Evolutionary conservation across 2,113 vertebrate species (phyloP).

Genomic region (Istiophorus platypterus): DNA sequence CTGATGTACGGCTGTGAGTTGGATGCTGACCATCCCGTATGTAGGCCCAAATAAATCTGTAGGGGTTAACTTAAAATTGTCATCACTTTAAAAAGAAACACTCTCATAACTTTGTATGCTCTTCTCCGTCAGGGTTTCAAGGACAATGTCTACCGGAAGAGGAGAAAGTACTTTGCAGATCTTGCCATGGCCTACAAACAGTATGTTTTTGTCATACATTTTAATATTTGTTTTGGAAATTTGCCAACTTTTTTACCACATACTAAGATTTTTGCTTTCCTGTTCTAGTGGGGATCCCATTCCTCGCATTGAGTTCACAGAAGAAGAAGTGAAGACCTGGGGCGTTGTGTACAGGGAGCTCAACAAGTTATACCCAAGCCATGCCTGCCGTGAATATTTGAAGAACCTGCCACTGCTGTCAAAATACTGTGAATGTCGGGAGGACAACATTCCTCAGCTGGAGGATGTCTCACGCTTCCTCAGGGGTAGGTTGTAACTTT

Average conservation of each 20-base stretch:
- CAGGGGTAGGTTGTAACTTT: slow-evolving; percentile 83
- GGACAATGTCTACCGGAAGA: slow-evolving; percentile 97
- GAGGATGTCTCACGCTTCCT: slow-evolving; percentile 97
- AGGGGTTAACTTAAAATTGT: background rate
- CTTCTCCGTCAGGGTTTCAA: slow-evolving; percentile 91
- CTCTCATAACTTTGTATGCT: background rate
- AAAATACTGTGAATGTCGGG: slow-evolving; percentile 93
- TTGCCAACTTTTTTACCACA: background rate
- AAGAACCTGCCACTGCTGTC: slow-evolving; percentile 95
- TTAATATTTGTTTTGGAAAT: background rate
- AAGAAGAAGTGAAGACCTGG: slow-evolving; percentile 97
- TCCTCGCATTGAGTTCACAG: slow-evolving; percentile 93
- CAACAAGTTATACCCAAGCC: slow-evolving; percentile 93
- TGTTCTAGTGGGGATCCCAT: slow-evolving; percentile 91
- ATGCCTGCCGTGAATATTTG: slow-evolving; percentile 96
- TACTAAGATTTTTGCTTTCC: background rate
- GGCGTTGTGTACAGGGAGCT: slow-evolving; percentile 95
- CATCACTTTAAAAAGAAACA: background rate
- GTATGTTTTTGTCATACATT: slow-evolving; percentile 82
- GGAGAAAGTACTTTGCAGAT: slow-evolving; percentile 97
- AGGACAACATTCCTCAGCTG: slow-evolving; percentile 98
- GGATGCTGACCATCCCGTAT: slow-evolving; percentile 90
- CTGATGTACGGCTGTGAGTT: slow-evolving; percentile 97
- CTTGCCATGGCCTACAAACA: slow-evolving; percentile 94
- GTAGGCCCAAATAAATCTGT: background rate